These are phyloP conservation scores for Vanessa cardui DNA, from an alignment of 2,888 invertebrate species.

Conservation along the genomic window DNA sequence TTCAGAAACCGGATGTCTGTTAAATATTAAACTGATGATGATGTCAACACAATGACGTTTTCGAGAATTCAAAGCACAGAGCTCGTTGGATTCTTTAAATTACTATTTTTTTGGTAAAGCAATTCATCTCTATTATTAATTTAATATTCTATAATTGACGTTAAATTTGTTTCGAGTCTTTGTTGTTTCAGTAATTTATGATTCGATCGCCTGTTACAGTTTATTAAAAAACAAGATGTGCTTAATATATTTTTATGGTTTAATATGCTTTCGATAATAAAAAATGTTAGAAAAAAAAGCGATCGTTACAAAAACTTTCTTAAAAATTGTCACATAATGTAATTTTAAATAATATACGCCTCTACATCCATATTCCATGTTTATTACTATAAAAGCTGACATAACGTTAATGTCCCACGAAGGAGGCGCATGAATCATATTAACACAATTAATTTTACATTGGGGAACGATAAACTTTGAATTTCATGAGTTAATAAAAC, in stretches of 20 bases:
- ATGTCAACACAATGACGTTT: conserved; percentile 75
- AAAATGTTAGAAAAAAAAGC: too few relatives aligned
- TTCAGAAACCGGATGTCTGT: conserved; percentile 67
- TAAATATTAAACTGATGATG: conserved; percentile 58
- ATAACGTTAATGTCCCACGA: conserved; percentile 6
- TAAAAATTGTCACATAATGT: too few relatives aligned
- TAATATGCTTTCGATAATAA: too few relatives aligned
- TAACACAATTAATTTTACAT: conserved; percentile 32
- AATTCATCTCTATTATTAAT: conserved; percentile 34
- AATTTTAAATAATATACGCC: not conserved
- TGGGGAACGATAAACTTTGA: conserved; percentile 31
- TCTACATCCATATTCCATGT: not conserved
- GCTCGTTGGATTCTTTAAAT: conserved; percentile 33
- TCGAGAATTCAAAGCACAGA: conserved; percentile 41
- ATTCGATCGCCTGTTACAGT: not conserved
- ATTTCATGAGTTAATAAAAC: conserved; percentile 23
- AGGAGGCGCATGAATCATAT: conserved; percentile 30
- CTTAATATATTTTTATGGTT: not conserved
- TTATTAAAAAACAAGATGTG: not conserved
- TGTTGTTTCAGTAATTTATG: conserved; percentile 21
- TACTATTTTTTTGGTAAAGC: conserved; percentile 32
- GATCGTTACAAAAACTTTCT: not conserved
- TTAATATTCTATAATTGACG: conserved; percentile 34
- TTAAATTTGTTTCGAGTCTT: conserved; percentile 30
- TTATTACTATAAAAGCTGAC: not conserved